Percentiles rank a stretch among this genome's conserved stretches.
These are phyloP conservation scores for Stictocephala bisonia DNA, from an alignment of 2,888 invertebrate genomes.

Conservation along the genomic window DNA sequence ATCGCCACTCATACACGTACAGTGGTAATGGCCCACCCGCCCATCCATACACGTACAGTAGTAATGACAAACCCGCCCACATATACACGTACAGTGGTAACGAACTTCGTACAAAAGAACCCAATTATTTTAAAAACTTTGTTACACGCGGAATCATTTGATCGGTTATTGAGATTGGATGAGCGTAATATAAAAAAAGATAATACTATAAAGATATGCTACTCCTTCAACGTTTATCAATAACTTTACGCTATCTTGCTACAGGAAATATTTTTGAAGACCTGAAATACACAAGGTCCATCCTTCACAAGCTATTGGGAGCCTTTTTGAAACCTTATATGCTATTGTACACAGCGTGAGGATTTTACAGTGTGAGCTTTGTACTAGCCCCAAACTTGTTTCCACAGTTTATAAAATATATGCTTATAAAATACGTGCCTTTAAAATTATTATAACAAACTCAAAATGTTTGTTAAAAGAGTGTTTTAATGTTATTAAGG, in stretches of 20 bases:
- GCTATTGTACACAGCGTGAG: constrained; percentile 17
- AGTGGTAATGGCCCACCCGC: too few relatives aligned
- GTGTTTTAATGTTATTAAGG: too few relatives aligned
- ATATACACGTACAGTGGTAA: too few relatives aligned
- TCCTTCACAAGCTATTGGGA: constrained; percentile 12
- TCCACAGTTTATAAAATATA: too few relatives aligned
- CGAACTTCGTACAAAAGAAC: constrained; percentile 14
- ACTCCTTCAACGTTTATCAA: constrained; percentile 27
- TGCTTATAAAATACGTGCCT: too few relatives aligned
- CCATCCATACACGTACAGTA: too few relatives aligned
- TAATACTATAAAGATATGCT: constrained; percentile 15
- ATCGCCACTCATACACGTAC: too few relatives aligned
- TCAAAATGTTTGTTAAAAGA: too few relatives aligned
- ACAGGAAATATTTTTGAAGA: constrained; percentile 11
- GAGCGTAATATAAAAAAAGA: constrained; percentile 17
- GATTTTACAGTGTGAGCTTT: too few relatives aligned
- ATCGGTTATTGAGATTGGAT: constrained; percentile 21
- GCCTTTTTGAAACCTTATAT: constrained; percentile 22
- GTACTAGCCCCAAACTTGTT: too few relatives aligned
- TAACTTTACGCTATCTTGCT: constrained; percentile 18
- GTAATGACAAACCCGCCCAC: too few relatives aligned
- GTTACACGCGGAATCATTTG: constrained; percentile 27
- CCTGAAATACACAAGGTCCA: background rate
- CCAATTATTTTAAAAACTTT: constrained; percentile 7
- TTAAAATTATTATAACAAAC: too few relatives aligned